Evolutionary conservation across 2,113 vertebrate genomes (phyloP).

Genomic region (Cariama cristata): DNA sequence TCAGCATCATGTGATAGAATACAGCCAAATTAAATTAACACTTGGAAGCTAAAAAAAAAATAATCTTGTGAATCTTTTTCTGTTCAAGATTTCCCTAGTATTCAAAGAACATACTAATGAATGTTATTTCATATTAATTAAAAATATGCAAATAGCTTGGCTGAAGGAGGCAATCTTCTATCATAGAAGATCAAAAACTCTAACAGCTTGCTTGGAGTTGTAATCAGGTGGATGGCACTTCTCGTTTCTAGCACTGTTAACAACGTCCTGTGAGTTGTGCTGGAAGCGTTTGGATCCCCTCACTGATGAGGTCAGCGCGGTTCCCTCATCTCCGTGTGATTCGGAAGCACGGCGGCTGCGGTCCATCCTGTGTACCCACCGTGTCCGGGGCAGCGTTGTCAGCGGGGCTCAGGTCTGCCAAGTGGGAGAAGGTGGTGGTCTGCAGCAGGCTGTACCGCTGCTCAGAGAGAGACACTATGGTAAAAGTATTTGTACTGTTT

Average conservation of each 20-base stretch:
- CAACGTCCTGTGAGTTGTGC: background rate
- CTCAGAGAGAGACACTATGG: accelerated
- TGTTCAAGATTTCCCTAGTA: background rate
- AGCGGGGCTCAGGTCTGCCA: accelerated
- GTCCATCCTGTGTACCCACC: accelerated
- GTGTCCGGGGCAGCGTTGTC: accelerated
- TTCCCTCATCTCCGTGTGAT: background rate
- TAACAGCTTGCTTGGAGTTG: background rate
- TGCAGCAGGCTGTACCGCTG: background rate
- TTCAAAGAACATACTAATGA: background rate
- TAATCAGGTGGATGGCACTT: background rate
- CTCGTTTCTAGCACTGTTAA: background rate
- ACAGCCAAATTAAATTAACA: background rate
- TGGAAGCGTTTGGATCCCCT: background rate
- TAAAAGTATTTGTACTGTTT: background rate
- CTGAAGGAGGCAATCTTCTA: background rate
- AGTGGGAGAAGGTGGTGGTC: accelerated
- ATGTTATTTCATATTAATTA: slow-evolving; percentile 32
- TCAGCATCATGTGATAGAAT: background rate
- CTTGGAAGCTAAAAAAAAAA: background rate
- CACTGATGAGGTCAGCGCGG: accelerated
- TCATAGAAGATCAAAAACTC: background rate
- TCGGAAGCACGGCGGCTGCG: background rate
- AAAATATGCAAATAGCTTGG: background rate
- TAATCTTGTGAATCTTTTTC: background rate